Conservation (phyloP, 2,113 vertebrate species). For the Platycercus adscitus region DNA sequence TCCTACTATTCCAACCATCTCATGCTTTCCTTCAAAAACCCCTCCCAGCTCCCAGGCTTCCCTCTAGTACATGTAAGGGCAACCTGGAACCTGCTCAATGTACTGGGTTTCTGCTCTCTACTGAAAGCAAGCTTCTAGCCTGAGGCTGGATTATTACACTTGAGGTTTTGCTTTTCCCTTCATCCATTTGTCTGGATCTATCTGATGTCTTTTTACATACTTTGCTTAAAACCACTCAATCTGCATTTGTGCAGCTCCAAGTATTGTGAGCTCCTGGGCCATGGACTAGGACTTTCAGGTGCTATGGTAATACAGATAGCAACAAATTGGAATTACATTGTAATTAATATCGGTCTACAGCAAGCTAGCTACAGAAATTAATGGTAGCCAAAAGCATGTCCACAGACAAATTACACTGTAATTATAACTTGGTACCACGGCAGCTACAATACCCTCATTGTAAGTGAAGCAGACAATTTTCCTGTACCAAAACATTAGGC, state of each 20-base stretch:
- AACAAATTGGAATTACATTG: neutral
- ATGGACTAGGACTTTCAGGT: neutral
- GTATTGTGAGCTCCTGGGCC: neutral
- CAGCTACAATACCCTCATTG: neutral
- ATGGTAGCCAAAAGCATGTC: neutral
- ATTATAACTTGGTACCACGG: neutral
- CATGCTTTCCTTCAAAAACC: neutral
- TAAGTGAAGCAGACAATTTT: neutral
- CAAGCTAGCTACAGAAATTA: constrained; percentile 11
- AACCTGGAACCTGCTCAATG: neutral
- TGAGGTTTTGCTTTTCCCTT: neutral
- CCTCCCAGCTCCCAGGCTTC: neutral
- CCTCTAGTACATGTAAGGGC: neutral
- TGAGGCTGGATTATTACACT: neutral
- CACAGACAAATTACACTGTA: neutral
- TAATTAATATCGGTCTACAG: neutral
- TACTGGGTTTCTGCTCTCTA: neutral
- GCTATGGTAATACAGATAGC: neutral
- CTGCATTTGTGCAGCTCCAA: neutral
- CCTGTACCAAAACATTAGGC: neutral
- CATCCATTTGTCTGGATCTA: neutral
- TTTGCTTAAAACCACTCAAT: neutral
- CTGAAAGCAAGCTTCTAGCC: neutral
- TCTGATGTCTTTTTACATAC: neutral
- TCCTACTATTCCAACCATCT: neutral